Conservation (phyloP, 1,140 invertebrate species). For the Orchesella cincta region DNA sequence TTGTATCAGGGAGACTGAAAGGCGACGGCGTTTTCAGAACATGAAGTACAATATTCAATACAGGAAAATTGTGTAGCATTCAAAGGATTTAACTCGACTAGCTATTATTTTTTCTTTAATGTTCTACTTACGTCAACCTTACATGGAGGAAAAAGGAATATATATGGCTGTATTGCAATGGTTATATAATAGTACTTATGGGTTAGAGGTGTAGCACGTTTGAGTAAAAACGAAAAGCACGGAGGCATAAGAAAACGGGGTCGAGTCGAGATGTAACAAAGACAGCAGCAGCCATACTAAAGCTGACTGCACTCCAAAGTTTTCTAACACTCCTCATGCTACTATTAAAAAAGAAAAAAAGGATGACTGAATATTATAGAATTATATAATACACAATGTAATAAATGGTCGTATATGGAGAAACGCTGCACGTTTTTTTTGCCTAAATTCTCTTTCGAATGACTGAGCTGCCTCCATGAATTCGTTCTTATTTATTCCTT, state of each 20-base stretch:
- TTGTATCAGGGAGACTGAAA: neutral
- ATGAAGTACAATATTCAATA: neutral
- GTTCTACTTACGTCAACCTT: slow-evolving; percentile 13
- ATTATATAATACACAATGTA: slow-evolving; percentile 12
- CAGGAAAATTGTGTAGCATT: slow-evolving; percentile 18
- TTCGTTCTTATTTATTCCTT: slow-evolving; percentile 15
- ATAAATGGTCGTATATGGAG: slow-evolving; percentile 3
- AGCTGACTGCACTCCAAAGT: neutral
- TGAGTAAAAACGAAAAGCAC: no score
- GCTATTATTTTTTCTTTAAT: slow-evolving; percentile 21
- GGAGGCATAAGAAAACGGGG: no score
- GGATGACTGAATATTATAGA: slow-evolving; percentile 26
- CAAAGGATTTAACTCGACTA: slow-evolving; percentile 18
- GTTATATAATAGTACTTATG: no score
- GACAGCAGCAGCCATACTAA: no score
- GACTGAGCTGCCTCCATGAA: slow-evolving; percentile 1
- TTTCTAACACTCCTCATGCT: neutral
- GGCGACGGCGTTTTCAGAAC: neutral
- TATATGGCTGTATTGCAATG: no score
- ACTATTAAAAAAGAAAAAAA: neutral
- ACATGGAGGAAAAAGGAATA: no score
- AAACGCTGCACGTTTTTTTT: neutral
- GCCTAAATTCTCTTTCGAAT: slow-evolving; percentile 10
- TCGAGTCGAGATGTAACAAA: no score
- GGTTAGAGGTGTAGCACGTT: no score